Evolutionary conservation across 1,140 invertebrate species (phyloP).

Genomic region (Lysiphlebus fabarum): DNA sequence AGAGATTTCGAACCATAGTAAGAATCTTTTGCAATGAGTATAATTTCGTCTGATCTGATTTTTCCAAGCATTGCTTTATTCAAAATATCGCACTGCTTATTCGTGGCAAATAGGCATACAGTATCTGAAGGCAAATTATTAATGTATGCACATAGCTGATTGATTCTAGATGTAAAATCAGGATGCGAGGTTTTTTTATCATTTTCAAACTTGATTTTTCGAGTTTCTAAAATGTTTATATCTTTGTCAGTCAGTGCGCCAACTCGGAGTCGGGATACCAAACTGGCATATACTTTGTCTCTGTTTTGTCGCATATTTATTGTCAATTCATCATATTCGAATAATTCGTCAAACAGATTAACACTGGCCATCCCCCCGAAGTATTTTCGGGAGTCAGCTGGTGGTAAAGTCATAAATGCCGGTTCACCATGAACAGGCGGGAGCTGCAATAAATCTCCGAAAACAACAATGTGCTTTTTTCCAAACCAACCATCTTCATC

Average conservation of each 20-base stretch:
- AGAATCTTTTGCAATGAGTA: slow-evolving; percentile 21
- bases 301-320: slow-evolving; percentile 13
- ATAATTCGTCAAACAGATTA: too few species aligned
- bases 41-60: slow-evolving; percentile 22
- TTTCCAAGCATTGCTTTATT: slow-evolving; percentile 25
- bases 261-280: slow-evolving; percentile 2
- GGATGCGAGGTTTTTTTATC: background rate
- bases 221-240: background rate
- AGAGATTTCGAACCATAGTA: slow-evolving; percentile 1
- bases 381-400: too few species aligned
- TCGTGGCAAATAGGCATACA: slow-evolving; percentile 24
- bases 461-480: slow-evolving; percentile 8
- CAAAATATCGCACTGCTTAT: slow-evolving; percentile 21
- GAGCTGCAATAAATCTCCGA: slow-evolving; percentile 13
- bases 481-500: slow-evolving; percentile 12
- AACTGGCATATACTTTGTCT: background rate
- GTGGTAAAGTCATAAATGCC: slow-evolving; percentile 2
- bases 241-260: background rate
- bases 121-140: slow-evolving; percentile 18
- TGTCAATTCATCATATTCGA: too few species aligned
- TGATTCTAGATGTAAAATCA: background rate
- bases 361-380: too few species aligned
- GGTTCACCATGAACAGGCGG: slow-evolving; percentile 6
- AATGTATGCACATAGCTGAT: slow-evolving; percentile 2
- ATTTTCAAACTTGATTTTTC: background rate